These are phyloP conservation scores for Platyura marginata DNA, from an alignment of 1,140 invertebrate species.

Conservation along the genomic window DNA sequence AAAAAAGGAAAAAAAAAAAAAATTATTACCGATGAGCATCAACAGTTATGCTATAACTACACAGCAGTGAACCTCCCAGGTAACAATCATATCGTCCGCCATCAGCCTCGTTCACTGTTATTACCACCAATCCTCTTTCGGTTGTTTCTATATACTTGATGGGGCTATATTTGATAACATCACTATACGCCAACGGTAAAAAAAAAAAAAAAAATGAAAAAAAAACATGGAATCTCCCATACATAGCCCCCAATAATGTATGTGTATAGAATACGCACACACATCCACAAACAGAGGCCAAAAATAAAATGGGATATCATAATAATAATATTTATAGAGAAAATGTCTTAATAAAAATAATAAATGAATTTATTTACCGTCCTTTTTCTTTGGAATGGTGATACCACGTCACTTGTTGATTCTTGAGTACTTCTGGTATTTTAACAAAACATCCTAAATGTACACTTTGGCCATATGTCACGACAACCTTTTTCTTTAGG, in stretches of 20 bases:
- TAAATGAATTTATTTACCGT: slow-evolving; percentile 41
- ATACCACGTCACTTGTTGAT: slow-evolving; percentile 70
- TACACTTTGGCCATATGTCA: slow-evolving; percentile 83
- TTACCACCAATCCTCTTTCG: slow-evolving; percentile 76
- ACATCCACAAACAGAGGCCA: no score
- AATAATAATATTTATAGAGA: no score
- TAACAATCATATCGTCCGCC: slow-evolving; percentile 81
- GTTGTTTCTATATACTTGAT: slow-evolving; percentile 87
- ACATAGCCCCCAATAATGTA: no score
- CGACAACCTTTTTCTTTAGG: slow-evolving; percentile 68
- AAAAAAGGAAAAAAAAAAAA: slow-evolving; percentile 1
- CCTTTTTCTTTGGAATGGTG: slow-evolving; percentile 80
- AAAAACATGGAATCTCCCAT: no score
- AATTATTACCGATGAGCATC: slow-evolving; percentile 54
- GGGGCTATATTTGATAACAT: slow-evolving; percentile 35
- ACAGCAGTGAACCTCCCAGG: slow-evolving; percentile 67
- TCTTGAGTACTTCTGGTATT: slow-evolving; percentile 65
- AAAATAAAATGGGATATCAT: no score
- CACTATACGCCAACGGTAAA: no score
- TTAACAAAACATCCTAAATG: slow-evolving; percentile 82
- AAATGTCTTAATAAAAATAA: no score
- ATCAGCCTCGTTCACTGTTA: slow-evolving; percentile 74
- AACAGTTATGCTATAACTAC: slow-evolving; percentile 82
- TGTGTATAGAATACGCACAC: no score
- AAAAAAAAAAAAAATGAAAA: no score